Conservation (phyloP, 2,888 invertebrate genomes). For the Oscheius myriophilus region DNA sequence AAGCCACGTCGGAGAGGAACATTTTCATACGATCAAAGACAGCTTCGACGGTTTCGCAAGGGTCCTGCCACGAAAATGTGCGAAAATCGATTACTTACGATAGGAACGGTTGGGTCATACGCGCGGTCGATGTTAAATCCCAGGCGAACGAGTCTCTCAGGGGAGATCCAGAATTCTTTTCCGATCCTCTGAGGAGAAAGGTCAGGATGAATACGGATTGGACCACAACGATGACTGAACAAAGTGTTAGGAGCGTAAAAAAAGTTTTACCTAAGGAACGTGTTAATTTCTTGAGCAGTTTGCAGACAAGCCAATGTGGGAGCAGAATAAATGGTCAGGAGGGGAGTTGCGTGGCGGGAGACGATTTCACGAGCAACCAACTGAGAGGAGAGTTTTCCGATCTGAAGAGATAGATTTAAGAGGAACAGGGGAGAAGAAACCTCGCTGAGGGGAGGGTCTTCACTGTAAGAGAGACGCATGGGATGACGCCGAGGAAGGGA, state of each 20-base stretch:
- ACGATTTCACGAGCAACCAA: constrained; percentile 44
- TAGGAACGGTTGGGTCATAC: constrained; percentile 13
- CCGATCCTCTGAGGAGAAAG: constrained; percentile 3
- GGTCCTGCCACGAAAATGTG: background rate
- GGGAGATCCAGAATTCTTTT: constrained; percentile 6
- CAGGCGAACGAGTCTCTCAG: background rate
- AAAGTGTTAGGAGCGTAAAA: background rate
- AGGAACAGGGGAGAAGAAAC: background rate
- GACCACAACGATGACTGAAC: constrained; percentile 14
- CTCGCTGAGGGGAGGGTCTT: constrained; percentile 50
- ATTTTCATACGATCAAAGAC: background rate
- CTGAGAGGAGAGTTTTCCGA: constrained; percentile 40
- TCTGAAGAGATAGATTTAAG: constrained; percentile 15
- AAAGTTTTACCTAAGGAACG: constrained; percentile 22
- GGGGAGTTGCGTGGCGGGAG: constrained; percentile 32
- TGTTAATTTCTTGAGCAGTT: constrained; percentile 40
- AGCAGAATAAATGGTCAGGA: constrained; percentile 37
- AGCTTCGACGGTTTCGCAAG: background rate
- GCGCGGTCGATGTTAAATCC: constrained; percentile 13
- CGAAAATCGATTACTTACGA: background rate
- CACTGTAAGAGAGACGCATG: constrained; percentile 36
- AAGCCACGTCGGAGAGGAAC: constrained; percentile 5
- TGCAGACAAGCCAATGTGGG: constrained; percentile 50
- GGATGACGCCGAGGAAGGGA: constrained; percentile 37
- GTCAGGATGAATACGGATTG: constrained; percentile 23